Base-by-base conservation (phyloP, 2,888 invertebrate species). In the Amaurobius ferox region DNA sequence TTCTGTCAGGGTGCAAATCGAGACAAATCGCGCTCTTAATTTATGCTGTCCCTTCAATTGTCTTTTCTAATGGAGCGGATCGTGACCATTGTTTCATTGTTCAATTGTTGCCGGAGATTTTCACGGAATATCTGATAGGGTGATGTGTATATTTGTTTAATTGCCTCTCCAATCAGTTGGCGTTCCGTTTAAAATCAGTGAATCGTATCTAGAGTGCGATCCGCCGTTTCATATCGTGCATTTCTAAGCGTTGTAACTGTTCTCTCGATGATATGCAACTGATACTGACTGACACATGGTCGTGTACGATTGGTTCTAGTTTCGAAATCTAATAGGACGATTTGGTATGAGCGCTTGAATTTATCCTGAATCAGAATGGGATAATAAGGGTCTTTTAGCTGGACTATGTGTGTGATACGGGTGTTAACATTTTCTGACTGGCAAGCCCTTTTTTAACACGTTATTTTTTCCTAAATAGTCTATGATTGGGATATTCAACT, bases 161-260 rank as follows among this genome's bases (percentile, higher is more conserved):
- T 55, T 55, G 55, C 55, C 11, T 55, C 55, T 44, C 44, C 44
- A 44, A 44, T 44, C 44, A 44, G 6, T 44, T 44, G 16, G 44
- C n/a, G 44, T 16, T 44, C 23, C 55, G 55, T 55, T 55, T 23
- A 44, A n/a, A 9, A 44, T 2, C 23, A 23, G 55, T 6, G 23
- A 23, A 16, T 23, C 55, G 23, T 55, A 19, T 55, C 55, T 55
- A 23, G 23, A 55, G 55, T 55, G 23, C 23, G 55, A 55, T 23
- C 55, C 55, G 2, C 23, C 11, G 13, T 11, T 5, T 11, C 23
- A 3, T 19, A 1, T 6, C 23, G 19, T 19, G 13, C 19, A 3
- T 55, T 55, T 55, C 23, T 3, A 16, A 2, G 2, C 23, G 23
- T 55, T 55, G 55, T 55, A 55, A 55, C 19, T 55, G 55, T 23